Base-by-base conservation (phyloP, 2,888 invertebrate species). In the Conchocele bisecta region DNA sequence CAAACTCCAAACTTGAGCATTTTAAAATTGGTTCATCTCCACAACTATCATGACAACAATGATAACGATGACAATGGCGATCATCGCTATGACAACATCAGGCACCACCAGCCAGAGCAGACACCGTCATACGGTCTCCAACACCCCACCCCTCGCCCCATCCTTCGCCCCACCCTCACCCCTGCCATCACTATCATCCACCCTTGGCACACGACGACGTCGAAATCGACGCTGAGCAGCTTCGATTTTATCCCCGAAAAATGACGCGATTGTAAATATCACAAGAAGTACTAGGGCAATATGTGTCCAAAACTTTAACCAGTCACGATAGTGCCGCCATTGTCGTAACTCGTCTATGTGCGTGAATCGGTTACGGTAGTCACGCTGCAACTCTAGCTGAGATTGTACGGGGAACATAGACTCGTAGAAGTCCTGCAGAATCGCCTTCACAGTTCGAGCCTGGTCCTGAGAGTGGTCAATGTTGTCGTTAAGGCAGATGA, bases 401-500 rank as follows among this genome's bases (percentile, higher is more conserved):
- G 95, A 95, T 39, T 93, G 93, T 13, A 93, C 89, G 0, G 96
- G 96, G 88, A 95, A 94, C 17, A 96, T 88, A 0, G 95, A 94
- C 70, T 95, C 92, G 89, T 95, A 95, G 86, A 95, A 95, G 86
- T 96, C 95, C 75, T 94, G 93, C 46, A 95, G 91, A 28, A 95
- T 92, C 37, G 94, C 94, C 60, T 94, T 93, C 28, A 95, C 91
- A 17, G 87, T 89, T 85, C 94, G 93, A 81, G 95, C 95, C 75
- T 94, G 94, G 22, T 88, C 86, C 22, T 84, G 86, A 9, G 89
- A 89, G 13, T 94, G 93, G 83, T 95, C 94, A 89, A 96, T 92
- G 87, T 96, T 95, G 84, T 96, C 96, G 89, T 96, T 96, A 51
- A 96, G 92, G 87, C 96, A 96, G 46, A 95, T 93, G 85, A 96